A percentile compares a stretch with the other conserved stretches of the same genome.
These are phyloP conservation scores for Phoxinus phoxinus DNA, from an alignment of 2,113 vertebrate genomes.

Conservation along the genomic window DNA sequence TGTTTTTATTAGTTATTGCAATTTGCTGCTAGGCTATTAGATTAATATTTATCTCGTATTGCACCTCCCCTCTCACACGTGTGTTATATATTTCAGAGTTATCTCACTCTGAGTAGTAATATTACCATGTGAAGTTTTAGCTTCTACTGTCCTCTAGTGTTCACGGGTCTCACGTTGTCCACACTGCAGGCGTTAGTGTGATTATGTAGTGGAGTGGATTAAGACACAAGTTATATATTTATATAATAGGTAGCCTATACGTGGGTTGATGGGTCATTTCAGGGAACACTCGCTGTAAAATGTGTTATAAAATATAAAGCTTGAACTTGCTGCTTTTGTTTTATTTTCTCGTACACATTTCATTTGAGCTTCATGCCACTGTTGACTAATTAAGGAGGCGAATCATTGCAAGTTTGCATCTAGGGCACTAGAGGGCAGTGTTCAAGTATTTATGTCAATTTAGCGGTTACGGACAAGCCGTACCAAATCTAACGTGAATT, in stretches of 20 bases:
- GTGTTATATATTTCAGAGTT: background rate
- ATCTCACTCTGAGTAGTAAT: background rate
- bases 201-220: background rate
- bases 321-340: background rate
- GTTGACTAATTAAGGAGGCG: background rate
- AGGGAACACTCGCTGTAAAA: background rate
- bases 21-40: background rate
- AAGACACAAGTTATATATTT: background rate
- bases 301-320: no score
- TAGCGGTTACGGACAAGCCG: background rate
- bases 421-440: conserved; percentile 37
- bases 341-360: background rate
- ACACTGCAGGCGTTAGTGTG: background rate
- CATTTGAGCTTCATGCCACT: background rate
- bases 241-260: background rate
- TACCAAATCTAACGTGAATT: background rate
- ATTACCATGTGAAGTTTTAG: background rate
- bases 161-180: background rate
- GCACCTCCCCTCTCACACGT: background rate
- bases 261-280: background rate
- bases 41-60: background rate
- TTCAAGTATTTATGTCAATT: background rate
- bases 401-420: background rate
- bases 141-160: conserved; percentile 36
- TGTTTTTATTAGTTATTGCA: conserved; percentile 26